Percentiles rank a stretch among this genome's conserved stretches.
Evolutionary conservation across 2,113 vertebrate species (phyloP).

Genomic region (Syngnathus floridae): DNA sequence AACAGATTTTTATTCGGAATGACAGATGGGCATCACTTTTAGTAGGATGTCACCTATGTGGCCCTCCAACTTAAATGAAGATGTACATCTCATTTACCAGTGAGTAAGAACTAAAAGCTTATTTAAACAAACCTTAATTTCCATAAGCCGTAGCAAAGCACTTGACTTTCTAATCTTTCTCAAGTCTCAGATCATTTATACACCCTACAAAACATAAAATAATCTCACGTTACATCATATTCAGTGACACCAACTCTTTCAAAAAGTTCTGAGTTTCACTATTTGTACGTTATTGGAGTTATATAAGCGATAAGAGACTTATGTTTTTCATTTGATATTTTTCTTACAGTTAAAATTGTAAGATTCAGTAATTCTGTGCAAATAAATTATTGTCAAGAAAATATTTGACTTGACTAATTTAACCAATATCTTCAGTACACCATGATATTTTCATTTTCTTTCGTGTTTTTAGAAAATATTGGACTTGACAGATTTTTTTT

Average conservation of each 20-base stretch:
- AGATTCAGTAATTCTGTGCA: too few relatives aligned
- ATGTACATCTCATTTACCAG: neutral
- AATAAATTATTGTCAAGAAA: too few relatives aligned
- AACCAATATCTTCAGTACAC: too few relatives aligned
- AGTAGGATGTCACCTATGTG: neutral
- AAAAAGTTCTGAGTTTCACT: neutral
- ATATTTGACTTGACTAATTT: too few relatives aligned
- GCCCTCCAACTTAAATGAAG: neutral
- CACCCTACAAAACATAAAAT: neutral
- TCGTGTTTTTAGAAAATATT: neutral
- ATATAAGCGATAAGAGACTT: too few relatives aligned
- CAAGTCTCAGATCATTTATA: neutral
- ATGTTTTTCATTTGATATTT: too few relatives aligned
- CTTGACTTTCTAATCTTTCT: neutral
- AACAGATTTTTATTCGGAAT: slow-evolving; percentile 2
- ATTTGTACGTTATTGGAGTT: neutral
- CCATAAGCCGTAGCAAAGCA: slow-evolving; percentile 1
- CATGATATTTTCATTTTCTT: too few relatives aligned
- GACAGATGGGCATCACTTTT: neutral
- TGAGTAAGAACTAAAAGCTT: neutral
- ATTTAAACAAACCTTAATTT: slow-evolving; percentile 7
- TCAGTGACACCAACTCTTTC: neutral
- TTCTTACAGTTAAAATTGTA: too few relatives aligned
- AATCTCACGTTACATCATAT: neutral
- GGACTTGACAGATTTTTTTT: too few relatives aligned